These are phyloP conservation scores for Caenorhabditis tropicalis DNA, from an alignment of 1,140 invertebrate species.

Conservation along the genomic window DNA sequence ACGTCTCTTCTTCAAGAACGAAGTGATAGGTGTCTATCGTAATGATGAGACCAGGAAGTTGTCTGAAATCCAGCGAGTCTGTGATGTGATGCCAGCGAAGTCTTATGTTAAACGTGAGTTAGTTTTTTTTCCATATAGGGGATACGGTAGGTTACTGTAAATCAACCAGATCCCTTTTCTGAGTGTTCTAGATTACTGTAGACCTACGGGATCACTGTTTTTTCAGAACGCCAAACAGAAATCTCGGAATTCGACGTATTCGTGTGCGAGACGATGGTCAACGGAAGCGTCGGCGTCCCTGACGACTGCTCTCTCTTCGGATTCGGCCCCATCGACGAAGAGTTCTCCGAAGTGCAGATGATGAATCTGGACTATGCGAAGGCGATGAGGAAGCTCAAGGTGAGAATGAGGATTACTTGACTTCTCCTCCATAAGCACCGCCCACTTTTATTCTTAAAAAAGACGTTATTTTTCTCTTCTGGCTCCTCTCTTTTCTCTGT, in stretches of 20 bases:
- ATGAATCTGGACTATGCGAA: slow-evolving; percentile 46
- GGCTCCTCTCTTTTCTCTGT: background rate
- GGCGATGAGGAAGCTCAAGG: slow-evolving; percentile 53
- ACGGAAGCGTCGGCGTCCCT: slow-evolving; percentile 76
- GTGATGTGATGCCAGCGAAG: slow-evolving; percentile 86
- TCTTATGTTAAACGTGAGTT: slow-evolving; percentile 83
- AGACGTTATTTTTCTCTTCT: too few relatives aligned
- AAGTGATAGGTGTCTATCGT: slow-evolving; percentile 76
- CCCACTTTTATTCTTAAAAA: too few relatives aligned
- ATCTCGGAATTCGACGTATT: slow-evolving; percentile 89
- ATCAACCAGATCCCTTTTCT: too few relatives aligned
- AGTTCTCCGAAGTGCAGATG: background rate
- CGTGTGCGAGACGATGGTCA: slow-evolving; percentile 90
- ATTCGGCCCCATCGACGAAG: background rate
- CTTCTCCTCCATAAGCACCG: too few relatives aligned
- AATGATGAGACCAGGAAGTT: slow-evolving; percentile 80
- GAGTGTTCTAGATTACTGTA: too few relatives aligned
- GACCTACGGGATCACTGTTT: background rate
- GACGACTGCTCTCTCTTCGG: slow-evolving; percentile 4
- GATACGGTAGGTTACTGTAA: background rate
- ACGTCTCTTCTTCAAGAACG: slow-evolving; percentile 89
- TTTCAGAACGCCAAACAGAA: slow-evolving; percentile 87
- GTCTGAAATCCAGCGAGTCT: slow-evolving; percentile 87
- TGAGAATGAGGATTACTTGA: too few relatives aligned
- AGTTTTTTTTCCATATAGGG: background rate